Evolutionary conservation across 2,888 invertebrate genomes (phyloP).

Genomic region (Cephus spinipes): DNA sequence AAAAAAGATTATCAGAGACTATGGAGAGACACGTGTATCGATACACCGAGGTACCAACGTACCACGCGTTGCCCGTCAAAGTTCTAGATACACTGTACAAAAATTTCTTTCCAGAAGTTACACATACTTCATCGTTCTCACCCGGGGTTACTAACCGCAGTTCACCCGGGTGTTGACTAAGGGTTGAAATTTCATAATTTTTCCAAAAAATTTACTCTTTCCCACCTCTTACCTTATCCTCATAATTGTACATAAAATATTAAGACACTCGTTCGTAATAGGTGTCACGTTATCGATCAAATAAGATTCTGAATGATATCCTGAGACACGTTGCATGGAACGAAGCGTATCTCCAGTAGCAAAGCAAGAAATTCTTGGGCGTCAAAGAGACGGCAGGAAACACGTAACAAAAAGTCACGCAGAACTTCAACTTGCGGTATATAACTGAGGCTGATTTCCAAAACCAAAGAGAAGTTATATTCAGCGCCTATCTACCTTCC

Average conservation of each 20-base stretch:
- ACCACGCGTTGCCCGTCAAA: too few species aligned
- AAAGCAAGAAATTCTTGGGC: neutral
- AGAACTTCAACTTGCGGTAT: neutral
- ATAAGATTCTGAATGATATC: neutral
- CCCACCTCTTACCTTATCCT: neutral
- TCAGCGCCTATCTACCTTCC: neutral
- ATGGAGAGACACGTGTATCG: neutral
- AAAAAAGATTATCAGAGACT: neutral
- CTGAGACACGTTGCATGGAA: neutral
- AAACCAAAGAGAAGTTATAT: conserved; percentile 1
- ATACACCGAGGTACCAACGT: neutral
- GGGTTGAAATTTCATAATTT: too few species aligned
- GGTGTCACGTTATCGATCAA: neutral
- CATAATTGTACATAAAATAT: neutral
- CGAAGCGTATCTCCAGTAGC: neutral
- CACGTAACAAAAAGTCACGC: conserved; percentile 25
- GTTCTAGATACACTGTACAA: too few species aligned
- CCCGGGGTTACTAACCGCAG: too few species aligned
- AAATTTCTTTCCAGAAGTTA: too few species aligned
- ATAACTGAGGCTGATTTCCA: neutral
- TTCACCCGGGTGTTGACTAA: too few species aligned
- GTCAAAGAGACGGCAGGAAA: conserved; percentile 31
- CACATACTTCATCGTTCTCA: too few species aligned
- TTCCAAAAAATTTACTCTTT: too few species aligned
- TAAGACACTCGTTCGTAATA: neutral